Conservation (phyloP, 2,113 vertebrate species). For the Ailuropoda melanoleuca region DNA sequence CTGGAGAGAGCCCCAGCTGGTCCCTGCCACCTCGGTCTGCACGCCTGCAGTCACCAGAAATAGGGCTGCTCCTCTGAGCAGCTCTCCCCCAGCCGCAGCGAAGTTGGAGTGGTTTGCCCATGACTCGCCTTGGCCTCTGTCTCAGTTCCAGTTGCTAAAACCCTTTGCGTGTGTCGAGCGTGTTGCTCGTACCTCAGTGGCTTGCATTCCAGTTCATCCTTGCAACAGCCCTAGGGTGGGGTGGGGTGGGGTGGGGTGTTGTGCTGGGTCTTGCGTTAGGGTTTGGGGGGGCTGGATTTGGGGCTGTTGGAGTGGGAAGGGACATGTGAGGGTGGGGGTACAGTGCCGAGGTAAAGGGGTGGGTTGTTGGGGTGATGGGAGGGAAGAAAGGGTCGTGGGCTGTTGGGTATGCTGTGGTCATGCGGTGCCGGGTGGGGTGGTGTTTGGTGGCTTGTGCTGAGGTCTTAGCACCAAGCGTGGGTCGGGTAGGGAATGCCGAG, state of each 20-base stretch:
- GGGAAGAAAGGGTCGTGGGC: not conserved
- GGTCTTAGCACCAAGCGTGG: not conserved
- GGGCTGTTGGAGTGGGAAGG: not conserved
- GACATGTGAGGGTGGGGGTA: not conserved
- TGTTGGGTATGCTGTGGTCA: not conserved
- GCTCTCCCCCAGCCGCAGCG: not conserved
- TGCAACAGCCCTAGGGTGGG: not conserved
- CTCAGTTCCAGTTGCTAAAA: not conserved
- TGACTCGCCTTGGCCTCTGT: not conserved
- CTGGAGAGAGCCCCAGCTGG: not conserved
- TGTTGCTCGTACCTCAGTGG: not conserved
- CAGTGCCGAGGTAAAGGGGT: not conserved
- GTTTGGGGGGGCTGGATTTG: not conserved
- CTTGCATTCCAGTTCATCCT: not conserved
- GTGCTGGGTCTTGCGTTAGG: too few species aligned
- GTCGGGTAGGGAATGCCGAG: not conserved
- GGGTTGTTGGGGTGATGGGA: not conserved
- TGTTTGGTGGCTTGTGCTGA: not conserved
- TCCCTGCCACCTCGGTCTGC: not conserved
- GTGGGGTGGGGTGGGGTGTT: not conserved
- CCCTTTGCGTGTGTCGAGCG: accelerated
- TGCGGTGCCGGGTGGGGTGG: accelerated
- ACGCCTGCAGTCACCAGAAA: not conserved
- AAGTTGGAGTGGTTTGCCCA: too few species aligned
- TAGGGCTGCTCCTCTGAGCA: accelerated